Evolutionary conservation across 2,113 vertebrate genomes (phyloP).

Genomic region (Plecotus auritus): DNA sequence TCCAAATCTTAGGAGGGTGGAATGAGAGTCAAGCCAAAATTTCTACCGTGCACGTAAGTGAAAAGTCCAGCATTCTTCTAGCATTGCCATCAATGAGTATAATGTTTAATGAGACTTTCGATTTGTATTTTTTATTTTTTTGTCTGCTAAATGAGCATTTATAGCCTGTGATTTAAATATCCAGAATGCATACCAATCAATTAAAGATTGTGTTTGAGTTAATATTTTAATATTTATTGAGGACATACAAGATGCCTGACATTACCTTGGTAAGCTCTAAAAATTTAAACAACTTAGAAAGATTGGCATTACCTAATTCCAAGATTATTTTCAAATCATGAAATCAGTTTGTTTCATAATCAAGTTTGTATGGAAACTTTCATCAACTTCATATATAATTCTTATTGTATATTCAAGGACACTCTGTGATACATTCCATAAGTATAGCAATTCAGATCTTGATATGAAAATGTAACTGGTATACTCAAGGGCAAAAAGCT

Average conservation of each 20-base stretch:
- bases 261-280: conserved; percentile 26
- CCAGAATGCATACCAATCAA: neutral
- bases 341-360: conserved; percentile 23
- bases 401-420: neutral
- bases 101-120: neutral
- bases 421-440: neutral
- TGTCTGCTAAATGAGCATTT: neutral
- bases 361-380: neutral
- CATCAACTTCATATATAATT: conserved; percentile 11
- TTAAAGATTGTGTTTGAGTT: conserved; percentile 25
- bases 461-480: conserved; percentile 24
- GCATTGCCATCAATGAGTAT: neutral
- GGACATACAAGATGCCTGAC: neutral
- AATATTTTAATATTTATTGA: conserved; percentile 45
- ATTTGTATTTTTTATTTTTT: neutral
- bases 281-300: conserved; percentile 11
- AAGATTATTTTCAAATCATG: conserved; percentile 44
- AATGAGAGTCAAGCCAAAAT: neutral
- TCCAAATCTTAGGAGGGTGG: neutral
- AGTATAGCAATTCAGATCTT: conserved; percentile 44
- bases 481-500: conserved; percentile 32
- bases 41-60: neutral
- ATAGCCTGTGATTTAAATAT: conserved; percentile 11
- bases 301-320: neutral
- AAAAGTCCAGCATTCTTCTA: neutral